Conservation (phyloP, 2,797 vertebrate species). For the Aeoliscus strigatus region DNA sequence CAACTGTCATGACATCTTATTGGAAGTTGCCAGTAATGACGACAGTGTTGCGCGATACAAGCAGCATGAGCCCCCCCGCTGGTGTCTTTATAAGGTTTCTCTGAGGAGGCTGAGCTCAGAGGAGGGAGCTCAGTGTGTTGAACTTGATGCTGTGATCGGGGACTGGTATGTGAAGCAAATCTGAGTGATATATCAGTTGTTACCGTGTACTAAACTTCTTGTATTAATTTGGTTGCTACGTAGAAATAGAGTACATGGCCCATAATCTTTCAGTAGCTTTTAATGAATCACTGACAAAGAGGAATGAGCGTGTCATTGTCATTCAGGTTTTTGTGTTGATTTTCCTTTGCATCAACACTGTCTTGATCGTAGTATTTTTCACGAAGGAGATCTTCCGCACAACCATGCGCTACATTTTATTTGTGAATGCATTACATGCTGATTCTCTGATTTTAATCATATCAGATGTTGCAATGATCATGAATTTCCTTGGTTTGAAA, state of each 20-base stretch:
- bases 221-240: neutral
- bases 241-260: constrained; percentile 7
- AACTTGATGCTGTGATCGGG: neutral
- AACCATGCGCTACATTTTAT: constrained; percentile 62
- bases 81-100: neutral
- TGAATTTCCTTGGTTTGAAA: neutral
- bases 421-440: constrained; percentile 48
- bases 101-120: neutral
- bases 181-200: no score
- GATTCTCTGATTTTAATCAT: constrained; percentile 46
- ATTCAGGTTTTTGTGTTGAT: constrained; percentile 44
- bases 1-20: no score
- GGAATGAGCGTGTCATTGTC: neutral
- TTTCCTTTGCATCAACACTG: constrained; percentile 55
- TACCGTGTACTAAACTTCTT: no score
- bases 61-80: no score
- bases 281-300: neutral
- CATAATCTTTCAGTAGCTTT: neutral
- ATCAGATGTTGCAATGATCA: constrained; percentile 24
- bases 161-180: neutral
- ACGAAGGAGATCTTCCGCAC: constrained; percentile 46
- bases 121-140: neutral
- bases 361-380: constrained; percentile 50
- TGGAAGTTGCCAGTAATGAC: neutral
- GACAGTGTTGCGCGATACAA: neutral